Conservation (phyloP, 2,888 invertebrate species). For the Odontomyia ornata region DNA sequence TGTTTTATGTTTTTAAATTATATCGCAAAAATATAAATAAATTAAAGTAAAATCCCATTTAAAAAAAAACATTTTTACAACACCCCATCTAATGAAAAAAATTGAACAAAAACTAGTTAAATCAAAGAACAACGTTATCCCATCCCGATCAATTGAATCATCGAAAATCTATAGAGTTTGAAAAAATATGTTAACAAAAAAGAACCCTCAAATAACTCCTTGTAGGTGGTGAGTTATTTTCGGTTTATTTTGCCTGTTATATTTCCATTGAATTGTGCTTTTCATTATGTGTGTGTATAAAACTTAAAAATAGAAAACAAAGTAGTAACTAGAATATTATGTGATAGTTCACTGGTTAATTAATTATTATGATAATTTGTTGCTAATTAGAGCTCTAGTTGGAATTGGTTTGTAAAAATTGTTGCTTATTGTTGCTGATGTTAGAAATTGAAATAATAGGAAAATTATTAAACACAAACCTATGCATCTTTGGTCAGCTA, state of each 20-base stretch:
- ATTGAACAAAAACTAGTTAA: background rate
- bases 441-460: constrained; percentile 44
- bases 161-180: background rate
- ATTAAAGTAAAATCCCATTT: too few relatives aligned
- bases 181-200: too few relatives aligned
- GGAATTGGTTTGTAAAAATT: constrained; percentile 42
- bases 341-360: constrained; percentile 16
- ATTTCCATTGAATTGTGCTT: too few relatives aligned
- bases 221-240: too few relatives aligned
- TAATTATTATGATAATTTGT: constrained; percentile 47
- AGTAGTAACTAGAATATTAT: background rate
- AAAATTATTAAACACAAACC: constrained; percentile 61
- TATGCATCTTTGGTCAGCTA: constrained; percentile 64
- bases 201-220: too few relatives aligned
- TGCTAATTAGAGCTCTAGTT: constrained; percentile 43
- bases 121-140: background rate
- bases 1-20: background rate
- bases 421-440: constrained; percentile 36
- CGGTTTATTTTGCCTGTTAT: too few relatives aligned
- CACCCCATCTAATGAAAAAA: too few relatives aligned
- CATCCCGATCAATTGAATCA: background rate
- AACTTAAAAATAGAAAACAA: constrained; percentile 35
- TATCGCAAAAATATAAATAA: too few relatives aligned
- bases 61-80: too few relatives aligned
- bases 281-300: background rate